Evolutionary conservation across 2,797 vertebrate species (phyloP), one percentile per base, ranked within the genome.

Genomic region (Sebastes jordani): DNA sequence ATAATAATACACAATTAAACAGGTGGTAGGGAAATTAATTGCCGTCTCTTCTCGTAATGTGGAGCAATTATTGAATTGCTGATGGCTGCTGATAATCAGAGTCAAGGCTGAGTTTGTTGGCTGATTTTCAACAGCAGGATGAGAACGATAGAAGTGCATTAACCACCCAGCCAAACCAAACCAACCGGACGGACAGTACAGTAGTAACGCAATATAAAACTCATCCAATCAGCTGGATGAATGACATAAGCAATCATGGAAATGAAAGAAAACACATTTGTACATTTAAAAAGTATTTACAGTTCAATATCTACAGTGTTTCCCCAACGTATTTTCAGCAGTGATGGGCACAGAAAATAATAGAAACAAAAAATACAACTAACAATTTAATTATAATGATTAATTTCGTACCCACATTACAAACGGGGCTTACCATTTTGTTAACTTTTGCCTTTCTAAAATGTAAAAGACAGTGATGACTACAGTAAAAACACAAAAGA

Each of bases 211-310:
- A 86, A 75, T 81, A 78, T 60, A 72, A 84, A 81, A 78, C 83
- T 80, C 84, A 67, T 82, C 82, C 76, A 84, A 86, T 56, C 62
- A 61, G 55, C 42, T 62, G 81, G 75, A 93, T 88, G 86, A 93
- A 91, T 87, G 76, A 91, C 85, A 83, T 65, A 76, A 69, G 79
- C 30, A 36, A 76, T 78, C 65, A 82, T 91, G 49, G 80, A 86
- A 86, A 80, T 56, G 11, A 65, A 87, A 71, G 25, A 74, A 83
- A 87, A 85, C n/a, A 86, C 86, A n/a, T 54, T 87, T 91, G 81
- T 82, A 93, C 90, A 93, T 78, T 89, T 89, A 80, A 74, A 90
- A 91, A 90, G 23, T 93, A 93, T 93, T 91, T 94, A 95, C 92
- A 94, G 46, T 69, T 89, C 74, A 58, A 59, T 92, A 93, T 94